Conservation (phyloP, 1,140 invertebrate genomes). For the Hyles euphorbiae region DNA sequence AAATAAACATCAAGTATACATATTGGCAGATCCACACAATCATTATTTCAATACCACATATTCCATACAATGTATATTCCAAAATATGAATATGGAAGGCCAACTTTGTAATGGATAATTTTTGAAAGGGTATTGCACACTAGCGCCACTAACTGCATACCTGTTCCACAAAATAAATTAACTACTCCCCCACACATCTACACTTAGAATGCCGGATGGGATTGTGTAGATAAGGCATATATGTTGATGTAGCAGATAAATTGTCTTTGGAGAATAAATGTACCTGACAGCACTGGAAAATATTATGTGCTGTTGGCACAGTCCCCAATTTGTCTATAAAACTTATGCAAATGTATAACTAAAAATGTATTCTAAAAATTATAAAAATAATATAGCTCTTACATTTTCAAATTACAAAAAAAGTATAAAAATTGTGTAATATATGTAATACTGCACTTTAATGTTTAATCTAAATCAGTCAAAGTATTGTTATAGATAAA, state of each 20-base stretch:
- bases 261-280: slow-evolving; percentile 49
- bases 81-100: slow-evolving; percentile 20
- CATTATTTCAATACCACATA: too few species aligned
- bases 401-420: slow-evolving; percentile 62
- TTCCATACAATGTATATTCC: slow-evolving; percentile 30
- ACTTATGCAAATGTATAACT: slow-evolving; percentile 9
- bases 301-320: slow-evolving; percentile 42
- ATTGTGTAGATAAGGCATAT: too few species aligned
- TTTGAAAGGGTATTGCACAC: too few species aligned
- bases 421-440: slow-evolving; percentile 45
- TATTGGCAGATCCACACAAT: too few species aligned
- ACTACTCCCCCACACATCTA: too few species aligned
- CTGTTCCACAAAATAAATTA: too few species aligned
- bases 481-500: slow-evolving; percentile 52
- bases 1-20: slow-evolving; percentile 20
- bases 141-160: too few species aligned
- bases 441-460: slow-evolving; percentile 69
- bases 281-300: slow-evolving; percentile 48
- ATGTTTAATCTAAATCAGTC: slow-evolving; percentile 68
- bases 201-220: too few species aligned
- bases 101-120: too few species aligned
- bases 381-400: slow-evolving; percentile 61
- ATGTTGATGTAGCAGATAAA: slow-evolving; percentile 17
- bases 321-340: slow-evolving; percentile 36
- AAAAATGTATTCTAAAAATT: slow-evolving; percentile 47